Evolutionary conservation across 1,140 invertebrate species (phyloP).

Genomic region (Penaeus vannamei): DNA sequence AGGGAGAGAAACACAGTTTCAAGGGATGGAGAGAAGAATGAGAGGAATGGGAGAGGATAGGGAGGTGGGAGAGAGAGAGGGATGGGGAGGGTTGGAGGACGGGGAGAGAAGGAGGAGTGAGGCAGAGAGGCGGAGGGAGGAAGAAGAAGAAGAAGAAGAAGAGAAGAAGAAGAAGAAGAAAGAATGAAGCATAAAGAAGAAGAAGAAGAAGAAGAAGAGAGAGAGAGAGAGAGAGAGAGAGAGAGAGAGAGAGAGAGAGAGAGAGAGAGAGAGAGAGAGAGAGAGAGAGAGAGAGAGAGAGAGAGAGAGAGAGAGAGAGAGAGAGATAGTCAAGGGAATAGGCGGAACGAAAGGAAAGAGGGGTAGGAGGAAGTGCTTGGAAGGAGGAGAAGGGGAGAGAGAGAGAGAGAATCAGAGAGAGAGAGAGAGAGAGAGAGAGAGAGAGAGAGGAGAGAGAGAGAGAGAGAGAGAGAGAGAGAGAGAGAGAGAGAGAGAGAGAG

Average conservation of each 20-base stretch:
- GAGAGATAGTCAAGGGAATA: accelerated
- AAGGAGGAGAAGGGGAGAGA: background rate
- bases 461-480: background rate
- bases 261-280: too few relatives aligned
- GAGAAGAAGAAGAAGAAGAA: background rate
- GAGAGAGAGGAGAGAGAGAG: background rate
- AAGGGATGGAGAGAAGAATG: too few relatives aligned
- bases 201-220: background rate
- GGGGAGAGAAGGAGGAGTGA: too few relatives aligned
- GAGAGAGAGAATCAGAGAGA: background rate
- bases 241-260: too few relatives aligned
- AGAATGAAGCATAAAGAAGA: background rate
- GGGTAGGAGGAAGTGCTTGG: background rate
- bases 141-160: background rate
- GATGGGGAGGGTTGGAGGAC: too few relatives aligned
- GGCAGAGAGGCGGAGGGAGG: background rate
- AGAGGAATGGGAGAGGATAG: too few relatives aligned
- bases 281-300: too few relatives aligned
- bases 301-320: too few relatives aligned
- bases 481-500: background rate
- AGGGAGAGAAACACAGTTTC: too few relatives aligned
- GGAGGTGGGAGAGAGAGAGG: too few relatives aligned
- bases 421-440: background rate
- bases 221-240: too few relatives aligned
- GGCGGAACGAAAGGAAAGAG: too few relatives aligned